Base-by-base conservation (phyloP, 2,888 invertebrate species). In the Eupelmus urozonus region DNA sequence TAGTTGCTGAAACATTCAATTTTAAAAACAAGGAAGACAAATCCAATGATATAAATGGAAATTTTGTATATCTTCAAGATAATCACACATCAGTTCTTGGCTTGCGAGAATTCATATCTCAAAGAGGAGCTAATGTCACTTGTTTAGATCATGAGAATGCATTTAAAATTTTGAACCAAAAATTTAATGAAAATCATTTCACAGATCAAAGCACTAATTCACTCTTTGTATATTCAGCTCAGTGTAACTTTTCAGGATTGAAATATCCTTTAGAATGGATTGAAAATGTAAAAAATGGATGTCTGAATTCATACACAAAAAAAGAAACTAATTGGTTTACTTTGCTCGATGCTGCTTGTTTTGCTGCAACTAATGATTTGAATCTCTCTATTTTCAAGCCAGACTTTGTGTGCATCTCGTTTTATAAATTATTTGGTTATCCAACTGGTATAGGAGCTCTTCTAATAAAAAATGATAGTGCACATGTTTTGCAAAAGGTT, bases 21-120 rank as follows among this genome's bases (percentile, higher is more conserved):
- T 96, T 94, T 87, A 75, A 78, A 13, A 53, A 73, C 66, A 20
- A 34, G 23, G 9, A n/a, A n/a, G n/a, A n/a, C n/a, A n/a, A n/a
- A n/a, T n/a, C n/a, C n/a, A n/a, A n/a, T n/a, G n/a, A 53, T 4
- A 34, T 74, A n/a, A 4, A 27, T 7, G 96, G 96, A 1, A 91
- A 92, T 67, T 96, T 97, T 87, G 92, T 93, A 9, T 97, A 97
- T 88, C 91, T 96, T 70, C 93, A 94, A 87, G 98, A 98, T 88
- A 98, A 96, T 87, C 99, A 99, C 88, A 98, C 98, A 0, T 98
- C 98, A 0, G 97, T 98, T 0, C 91, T 98, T 78, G 98, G 99
- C 13, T 94, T 98, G 93, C 92, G 98, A 87, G 96, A 95, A 88
- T 87, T 95, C 71, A 94, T 95, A 1, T 85, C 89, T 79, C 89